Percentiles rank a stretch among this genome's conserved stretches.
phyloP scores from a whole-genome alignment of 2,888 invertebrate species.

The Rhabditoides inermis region DNA sequence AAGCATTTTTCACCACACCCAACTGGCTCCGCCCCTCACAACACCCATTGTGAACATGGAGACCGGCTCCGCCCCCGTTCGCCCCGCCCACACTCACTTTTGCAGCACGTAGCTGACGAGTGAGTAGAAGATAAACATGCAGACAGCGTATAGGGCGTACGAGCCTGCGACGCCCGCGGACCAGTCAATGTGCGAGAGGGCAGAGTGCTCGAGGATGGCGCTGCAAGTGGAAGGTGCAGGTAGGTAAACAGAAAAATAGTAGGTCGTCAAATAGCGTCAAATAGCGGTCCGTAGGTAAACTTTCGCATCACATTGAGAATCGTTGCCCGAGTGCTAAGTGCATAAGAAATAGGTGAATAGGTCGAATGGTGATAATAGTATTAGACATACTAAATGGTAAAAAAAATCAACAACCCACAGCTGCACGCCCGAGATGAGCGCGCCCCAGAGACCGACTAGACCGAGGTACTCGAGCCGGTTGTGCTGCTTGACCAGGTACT shows the following conservation, averaged over 20 bases:
- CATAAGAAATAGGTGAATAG: too few relatives aligned
- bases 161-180: slow-evolving; percentile 52
- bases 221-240: slow-evolving; percentile 51
- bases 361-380: too few relatives aligned
- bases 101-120: slow-evolving; percentile 64
- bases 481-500: slow-evolving; percentile 71
- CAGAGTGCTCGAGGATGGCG: slow-evolving; percentile 64
- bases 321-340: too few relatives aligned
- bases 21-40: too few relatives aligned
- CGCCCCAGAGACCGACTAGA: slow-evolving; percentile 72
- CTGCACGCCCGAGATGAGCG: slow-evolving; percentile 69
- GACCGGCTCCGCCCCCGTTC: too few relatives aligned
- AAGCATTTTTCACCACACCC: too few relatives aligned
- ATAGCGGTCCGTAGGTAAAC: slow-evolving; percentile 58
- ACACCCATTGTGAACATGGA: too few relatives aligned
- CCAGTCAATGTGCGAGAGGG: slow-evolving; percentile 65
- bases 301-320: too few relatives aligned
- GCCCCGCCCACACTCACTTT: too few relatives aligned
- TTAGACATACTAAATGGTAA: too few relatives aligned
- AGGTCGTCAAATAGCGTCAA: too few relatives aligned
- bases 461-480: slow-evolving; percentile 73
- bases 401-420: slow-evolving; percentile 58
- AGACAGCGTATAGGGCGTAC: slow-evolving; percentile 61
- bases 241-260: too few relatives aligned
- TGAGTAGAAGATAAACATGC: slow-evolving; percentile 63